These are phyloP conservation scores for Macrostomum cliftonense DNA, from an alignment of 2,888 invertebrate species.

Conservation along the genomic window DNA sequence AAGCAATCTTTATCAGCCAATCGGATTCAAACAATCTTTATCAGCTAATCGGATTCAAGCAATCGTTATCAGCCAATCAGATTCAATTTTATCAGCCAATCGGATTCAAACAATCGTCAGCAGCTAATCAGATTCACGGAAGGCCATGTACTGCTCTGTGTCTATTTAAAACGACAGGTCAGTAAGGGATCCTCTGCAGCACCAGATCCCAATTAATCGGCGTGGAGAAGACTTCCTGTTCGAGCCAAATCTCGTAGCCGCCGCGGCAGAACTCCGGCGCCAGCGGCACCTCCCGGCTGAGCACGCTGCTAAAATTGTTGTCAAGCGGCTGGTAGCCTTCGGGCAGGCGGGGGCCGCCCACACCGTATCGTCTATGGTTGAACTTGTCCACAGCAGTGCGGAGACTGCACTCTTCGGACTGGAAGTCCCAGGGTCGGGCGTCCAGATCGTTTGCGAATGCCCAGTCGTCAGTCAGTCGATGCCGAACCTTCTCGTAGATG, in stretches of 20 bases:
- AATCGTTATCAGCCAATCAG: too few relatives aligned
- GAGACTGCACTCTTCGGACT: slow-evolving; percentile 84
- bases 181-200: slow-evolving; percentile 12
- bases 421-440: slow-evolving; percentile 84
- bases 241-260: slow-evolving; percentile 73
- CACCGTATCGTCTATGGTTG: slow-evolving; percentile 68
- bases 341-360: slow-evolving; percentile 41
- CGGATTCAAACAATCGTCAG: too few relatives aligned
- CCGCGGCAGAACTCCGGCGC: slow-evolving; percentile 51
- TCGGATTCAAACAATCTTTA: too few relatives aligned
- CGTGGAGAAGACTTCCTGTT: slow-evolving; percentile 80
- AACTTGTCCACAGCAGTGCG: slow-evolving; percentile 79
- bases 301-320: slow-evolving; percentile 59
- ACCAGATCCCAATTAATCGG: slow-evolving; percentile 46
- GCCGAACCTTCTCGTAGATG: slow-evolving; percentile 78
- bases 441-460: slow-evolving; percentile 59
- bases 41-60: too few relatives aligned
- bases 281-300: slow-evolving; percentile 58
- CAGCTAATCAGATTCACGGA: too few relatives aligned
- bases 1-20: too few relatives aligned
- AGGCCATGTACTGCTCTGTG: too few relatives aligned
- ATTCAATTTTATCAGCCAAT: too few relatives aligned
- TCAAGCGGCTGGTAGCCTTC: slow-evolving; percentile 51
- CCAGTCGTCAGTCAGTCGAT: slow-evolving; percentile 94
- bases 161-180: too few relatives aligned